phyloP scores from a whole-genome alignment of 2,113 vertebrate genomes.

The Numida meleagris region DNA sequence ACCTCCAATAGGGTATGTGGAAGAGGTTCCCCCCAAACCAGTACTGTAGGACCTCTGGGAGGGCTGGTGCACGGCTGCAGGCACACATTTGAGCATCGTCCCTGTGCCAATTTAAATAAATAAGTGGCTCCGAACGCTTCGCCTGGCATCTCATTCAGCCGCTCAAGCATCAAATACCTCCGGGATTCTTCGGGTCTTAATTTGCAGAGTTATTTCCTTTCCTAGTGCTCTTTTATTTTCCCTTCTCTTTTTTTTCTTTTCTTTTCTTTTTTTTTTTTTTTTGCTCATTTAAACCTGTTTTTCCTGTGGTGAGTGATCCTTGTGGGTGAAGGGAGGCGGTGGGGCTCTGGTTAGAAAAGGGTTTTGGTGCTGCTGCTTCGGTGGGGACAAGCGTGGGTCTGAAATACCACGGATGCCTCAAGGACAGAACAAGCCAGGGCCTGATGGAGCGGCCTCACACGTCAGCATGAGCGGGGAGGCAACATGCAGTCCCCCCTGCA shows the following conservation, averaged over 20 bases:
- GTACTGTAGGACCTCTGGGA: neutral
- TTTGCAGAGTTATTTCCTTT: conserved; percentile 62
- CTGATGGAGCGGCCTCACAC: neutral
- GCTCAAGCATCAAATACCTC: conserved; percentile 49
- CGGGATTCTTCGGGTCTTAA: conserved; percentile 39
- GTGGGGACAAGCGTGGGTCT: neutral
- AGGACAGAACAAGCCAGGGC: conserved; percentile 13
- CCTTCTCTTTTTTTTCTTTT: conserved; percentile 37
- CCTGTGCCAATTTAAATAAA: conserved; percentile 60
- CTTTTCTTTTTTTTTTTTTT: conserved; percentile 12
- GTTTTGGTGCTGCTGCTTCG: neutral
- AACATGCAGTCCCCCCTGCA: neutral
- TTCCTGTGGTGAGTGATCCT: conserved; percentile 30
- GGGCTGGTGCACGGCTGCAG: conserved; percentile 34
- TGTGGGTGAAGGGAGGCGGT: neutral
- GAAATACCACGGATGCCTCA: neutral
- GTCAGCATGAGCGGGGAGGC: neutral
- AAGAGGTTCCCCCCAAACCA: neutral
- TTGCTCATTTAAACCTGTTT: conserved; percentile 55
- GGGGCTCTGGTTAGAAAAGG: neutral
- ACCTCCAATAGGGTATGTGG: neutral
- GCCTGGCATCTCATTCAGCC: conserved; percentile 42
- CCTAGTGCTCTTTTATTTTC: conserved; percentile 33
- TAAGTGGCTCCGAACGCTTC: neutral
- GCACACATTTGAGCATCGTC: conserved; percentile 33